Evolutionary conservation across 2,888 invertebrate species (phyloP).

Genomic region (Galerucella pusilla): DNA sequence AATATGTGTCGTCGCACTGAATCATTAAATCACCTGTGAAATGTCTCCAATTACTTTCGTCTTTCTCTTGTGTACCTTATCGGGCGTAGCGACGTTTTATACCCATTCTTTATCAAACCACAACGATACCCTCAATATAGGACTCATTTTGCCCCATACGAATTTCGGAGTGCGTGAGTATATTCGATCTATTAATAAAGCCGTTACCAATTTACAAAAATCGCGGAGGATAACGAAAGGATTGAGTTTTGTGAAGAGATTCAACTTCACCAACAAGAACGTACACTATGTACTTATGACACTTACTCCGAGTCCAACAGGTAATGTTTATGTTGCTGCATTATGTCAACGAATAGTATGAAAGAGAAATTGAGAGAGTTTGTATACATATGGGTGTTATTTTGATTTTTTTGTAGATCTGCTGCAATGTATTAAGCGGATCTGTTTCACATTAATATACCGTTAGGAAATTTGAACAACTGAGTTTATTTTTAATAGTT

Average conservation of each 20-base stretch:
- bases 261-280: constrained; percentile 72
- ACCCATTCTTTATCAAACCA: constrained; percentile 48
- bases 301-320: constrained; percentile 80
- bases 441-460: too few species aligned
- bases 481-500: too few species aligned
- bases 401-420: too few species aligned
- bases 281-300: constrained; percentile 76
- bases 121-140: constrained; percentile 66
- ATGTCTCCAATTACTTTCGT: constrained; percentile 53
- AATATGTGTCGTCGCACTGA: constrained; percentile 35
- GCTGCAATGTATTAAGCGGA: too few species aligned
- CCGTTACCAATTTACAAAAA: constrained; percentile 71
- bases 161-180: constrained; percentile 76
- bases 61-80: constrained; percentile 45
- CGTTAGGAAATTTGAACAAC: too few species aligned
- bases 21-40: constrained; percentile 17
- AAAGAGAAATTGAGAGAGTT: background rate
- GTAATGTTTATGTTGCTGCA: constrained; percentile 62
- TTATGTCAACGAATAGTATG: background rate
- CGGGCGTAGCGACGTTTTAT: constrained; percentile 50
- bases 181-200: constrained; percentile 73
- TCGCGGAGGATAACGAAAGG: constrained; percentile 68
- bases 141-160: constrained; percentile 72
- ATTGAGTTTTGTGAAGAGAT: constrained; percentile 73
- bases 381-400: too few species aligned